These are phyloP conservation scores for Stenopsyche tienmushanensis DNA, from an alignment of 1,140 invertebrate genomes.

Conservation along the genomic window DNA sequence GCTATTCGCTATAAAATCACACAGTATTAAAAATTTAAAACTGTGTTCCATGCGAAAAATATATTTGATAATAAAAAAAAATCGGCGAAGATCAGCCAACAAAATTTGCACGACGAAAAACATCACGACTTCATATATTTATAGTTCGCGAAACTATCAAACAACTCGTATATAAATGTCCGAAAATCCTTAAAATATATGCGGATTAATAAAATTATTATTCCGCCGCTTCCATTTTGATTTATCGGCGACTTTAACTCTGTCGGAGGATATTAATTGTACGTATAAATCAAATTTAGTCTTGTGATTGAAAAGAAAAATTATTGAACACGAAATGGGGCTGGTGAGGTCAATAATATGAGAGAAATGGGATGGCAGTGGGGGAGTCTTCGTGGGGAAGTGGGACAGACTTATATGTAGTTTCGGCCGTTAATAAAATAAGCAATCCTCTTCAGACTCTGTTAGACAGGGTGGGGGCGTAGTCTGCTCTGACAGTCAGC, in stretches of 20 bases:
- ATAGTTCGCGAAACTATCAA: not conserved
- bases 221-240: not conserved
- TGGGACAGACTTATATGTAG: not conserved
- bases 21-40: no score
- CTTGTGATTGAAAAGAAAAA: slow-evolving; percentile 10
- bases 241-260: not conserved
- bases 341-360: slow-evolving; percentile 8
- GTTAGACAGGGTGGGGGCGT: not conserved
- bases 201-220: not conserved
- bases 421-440: no score
- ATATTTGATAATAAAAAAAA: not conserved
- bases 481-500: slow-evolving; percentile 2
- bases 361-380: not conserved
- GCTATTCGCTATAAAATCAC: no score
- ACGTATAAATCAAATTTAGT: slow-evolving; percentile 1
- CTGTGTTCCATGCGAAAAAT: not conserved
- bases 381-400: not conserved
- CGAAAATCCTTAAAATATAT: not conserved
- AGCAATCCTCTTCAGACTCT: no score
- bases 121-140: no score
- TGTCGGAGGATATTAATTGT: not conserved
- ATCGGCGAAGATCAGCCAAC: no score
- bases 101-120: no score
- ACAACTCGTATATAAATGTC: not conserved
- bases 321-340: slow-evolving; percentile 5